Conservation (phyloP, 2,888 invertebrate genomes). For the Polyommatus iphigenia region DNA sequence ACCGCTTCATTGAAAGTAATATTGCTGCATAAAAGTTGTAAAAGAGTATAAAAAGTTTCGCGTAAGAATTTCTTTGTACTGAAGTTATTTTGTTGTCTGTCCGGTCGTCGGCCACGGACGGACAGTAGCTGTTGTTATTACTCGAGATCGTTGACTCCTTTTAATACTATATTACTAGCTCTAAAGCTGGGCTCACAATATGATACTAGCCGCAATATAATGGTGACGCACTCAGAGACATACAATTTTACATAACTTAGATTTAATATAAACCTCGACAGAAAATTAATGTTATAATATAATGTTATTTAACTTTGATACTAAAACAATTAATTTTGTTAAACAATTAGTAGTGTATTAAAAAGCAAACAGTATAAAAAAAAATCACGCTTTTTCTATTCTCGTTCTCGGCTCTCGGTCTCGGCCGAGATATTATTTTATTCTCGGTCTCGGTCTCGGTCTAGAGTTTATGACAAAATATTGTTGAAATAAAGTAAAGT, state of each 20-base stretch:
- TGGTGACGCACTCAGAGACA: not conserved
- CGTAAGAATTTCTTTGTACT: conserved; percentile 22
- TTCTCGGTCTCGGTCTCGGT: too few species aligned
- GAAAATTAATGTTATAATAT: conserved; percentile 1
- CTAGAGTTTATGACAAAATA: too few species aligned
- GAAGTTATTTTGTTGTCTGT: conserved; percentile 33
- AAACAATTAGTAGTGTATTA: too few species aligned
- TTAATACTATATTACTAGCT: conserved; percentile 70
- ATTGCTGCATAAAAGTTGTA: not conserved
- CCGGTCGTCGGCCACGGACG: conserved; percentile 55
- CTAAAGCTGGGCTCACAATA: conserved; percentile 51
- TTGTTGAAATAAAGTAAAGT: too few species aligned
- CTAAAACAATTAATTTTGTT: not conserved
- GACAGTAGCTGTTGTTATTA: conserved; percentile 77
- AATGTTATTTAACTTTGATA: conserved; percentile 11
- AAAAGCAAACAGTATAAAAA: too few species aligned
- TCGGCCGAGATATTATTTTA: too few species aligned
- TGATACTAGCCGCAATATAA: not conserved
- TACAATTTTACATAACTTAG: too few species aligned
- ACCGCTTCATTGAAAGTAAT: conserved; percentile 25
- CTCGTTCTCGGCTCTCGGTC: too few species aligned
- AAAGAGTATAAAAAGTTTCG: conserved; percentile 5
- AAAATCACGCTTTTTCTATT: too few species aligned
- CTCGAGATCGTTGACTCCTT: conserved; percentile 72
- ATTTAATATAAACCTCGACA: too few species aligned